These are phyloP conservation scores for Halesus radiatus DNA, from an alignment of 1,140 invertebrate genomes.

Conservation along the genomic window DNA sequence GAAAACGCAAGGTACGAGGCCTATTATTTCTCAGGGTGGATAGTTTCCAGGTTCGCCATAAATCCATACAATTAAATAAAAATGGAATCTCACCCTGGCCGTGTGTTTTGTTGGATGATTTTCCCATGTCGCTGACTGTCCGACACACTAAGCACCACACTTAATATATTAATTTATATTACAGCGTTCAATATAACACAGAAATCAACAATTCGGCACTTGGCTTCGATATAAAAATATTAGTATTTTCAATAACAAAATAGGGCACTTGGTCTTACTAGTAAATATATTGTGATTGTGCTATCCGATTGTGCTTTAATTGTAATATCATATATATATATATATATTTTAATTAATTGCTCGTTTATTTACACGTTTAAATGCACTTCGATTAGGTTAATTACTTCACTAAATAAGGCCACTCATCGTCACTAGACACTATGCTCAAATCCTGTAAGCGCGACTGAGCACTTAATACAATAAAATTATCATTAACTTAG, in stretches of 20 bases:
- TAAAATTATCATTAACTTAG: neutral
- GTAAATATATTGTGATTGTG: conserved; percentile 8
- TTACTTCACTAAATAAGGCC: conserved; percentile 21
- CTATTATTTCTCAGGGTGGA: too few species aligned
- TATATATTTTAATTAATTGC: neutral
- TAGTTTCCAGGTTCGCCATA: too few species aligned
- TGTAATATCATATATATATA: too few species aligned
- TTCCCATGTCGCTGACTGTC: conserved; percentile 67
- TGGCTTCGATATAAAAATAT: conserved; percentile 7
- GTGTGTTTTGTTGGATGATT: conserved; percentile 71
- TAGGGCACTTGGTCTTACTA: conserved; percentile 15
- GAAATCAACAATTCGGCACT: neutral
- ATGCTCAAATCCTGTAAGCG: neutral
- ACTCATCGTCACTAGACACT: neutral
- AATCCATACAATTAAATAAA: neutral
- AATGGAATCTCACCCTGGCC: conserved; percentile 66
- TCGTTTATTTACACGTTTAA: conserved; percentile 14
- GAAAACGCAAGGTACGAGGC: too few species aligned
- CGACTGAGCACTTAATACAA: neutral
- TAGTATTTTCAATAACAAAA: neutral
- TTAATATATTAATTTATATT: neutral
- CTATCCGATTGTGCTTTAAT: conserved; percentile 9
- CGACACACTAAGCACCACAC: neutral
- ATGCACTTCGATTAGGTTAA: conserved; percentile 15
- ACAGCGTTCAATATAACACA: neutral